Conservation (phyloP, 2,113 vertebrate genomes). For the Meriones unguiculatus region DNA sequence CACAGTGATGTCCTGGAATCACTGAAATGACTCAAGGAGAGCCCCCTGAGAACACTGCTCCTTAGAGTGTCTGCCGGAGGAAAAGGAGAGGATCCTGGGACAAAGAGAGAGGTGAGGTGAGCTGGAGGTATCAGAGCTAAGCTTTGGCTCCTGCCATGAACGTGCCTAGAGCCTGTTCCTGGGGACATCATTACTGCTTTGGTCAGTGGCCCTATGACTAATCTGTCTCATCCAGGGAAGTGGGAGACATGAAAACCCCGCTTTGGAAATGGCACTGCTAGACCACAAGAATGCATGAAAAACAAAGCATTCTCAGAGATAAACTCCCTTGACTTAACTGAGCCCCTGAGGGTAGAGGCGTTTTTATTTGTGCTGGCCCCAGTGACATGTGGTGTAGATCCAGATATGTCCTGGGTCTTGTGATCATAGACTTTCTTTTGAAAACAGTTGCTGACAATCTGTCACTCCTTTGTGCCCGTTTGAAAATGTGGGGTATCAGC, state of each 20-base stretch:
- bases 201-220: not conserved
- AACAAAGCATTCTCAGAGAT: slow-evolving; percentile 65
- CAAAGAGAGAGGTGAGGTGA: not conserved
- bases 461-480: slow-evolving; percentile 76
- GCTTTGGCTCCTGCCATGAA: not conserved
- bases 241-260: slow-evolving; percentile 9
- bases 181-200: not conserved
- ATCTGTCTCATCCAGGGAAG: not conserved
- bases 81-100: not conserved
- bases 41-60: not conserved
- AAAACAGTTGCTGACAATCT: slow-evolving; percentile 83
- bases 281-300: slow-evolving; percentile 65
- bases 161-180: not conserved
- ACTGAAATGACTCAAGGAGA: not conserved
- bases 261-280: not conserved
- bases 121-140: not conserved
- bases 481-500: slow-evolving; percentile 78
- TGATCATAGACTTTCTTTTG: slow-evolving; percentile 79
- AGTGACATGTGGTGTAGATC: slow-evolving; percentile 78
- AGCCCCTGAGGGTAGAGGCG: slow-evolving; percentile 14
- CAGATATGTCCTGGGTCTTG: slow-evolving; percentile 78
- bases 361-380: slow-evolving; percentile 65
- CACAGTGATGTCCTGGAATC: not conserved
- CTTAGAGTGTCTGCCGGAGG: not conserved
- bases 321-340: slow-evolving; percentile 38